Evolutionary conservation across 2,797 vertebrate genomes (phyloP), one percentile per base, ranked within the genome.

Genomic region (Sebastolobus alascanus): DNA sequence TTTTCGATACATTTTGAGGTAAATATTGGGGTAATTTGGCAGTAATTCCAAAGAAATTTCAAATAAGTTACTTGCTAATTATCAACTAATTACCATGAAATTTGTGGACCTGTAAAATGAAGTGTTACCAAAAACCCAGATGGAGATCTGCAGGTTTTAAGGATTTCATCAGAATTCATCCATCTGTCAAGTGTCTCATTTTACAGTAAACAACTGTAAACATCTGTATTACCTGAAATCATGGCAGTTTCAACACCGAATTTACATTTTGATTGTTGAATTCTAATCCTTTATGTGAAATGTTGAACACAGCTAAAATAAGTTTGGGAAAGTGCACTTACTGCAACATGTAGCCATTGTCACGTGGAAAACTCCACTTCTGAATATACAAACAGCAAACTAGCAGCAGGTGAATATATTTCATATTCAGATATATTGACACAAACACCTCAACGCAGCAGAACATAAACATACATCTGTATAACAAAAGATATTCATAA

Each of bases 341-440:
- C 33, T 29, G 14, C 43, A 38, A 35, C 11, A 38, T 7, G 14
- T 43, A n/a, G 14, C 29, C 1, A 29, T 18, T 22, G 4, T 56
- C 13, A 7, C 1, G 31, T 55, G 43, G 33, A 69, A 14, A 31
- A 46, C 5, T 37, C 8, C 22, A 4, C 12, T 22, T 67, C 33
- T 55, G 5, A 66, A 29, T 33, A 22, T n/a, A 68, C 33, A 73
- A 69, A 75, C 43, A 52, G 56, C 14, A 61, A 70, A 61, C 11
- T 12, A 50, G 31, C 40, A 65, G 35, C 6, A 3, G 16, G 6
- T 40, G 59, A 73, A 77, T 56, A 77, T 56, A 22, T 77, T 82
- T 85, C 55, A 70, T 64, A 64, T 64, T 72, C 68, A 88, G 67
- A 56, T 84, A 83, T 87, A 83, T 84, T 77, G 31, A 84, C 84